These are phyloP conservation scores for Boulengerochromis microlepis DNA, from an alignment of 2,113 vertebrate species.

Conservation along the genomic window DNA sequence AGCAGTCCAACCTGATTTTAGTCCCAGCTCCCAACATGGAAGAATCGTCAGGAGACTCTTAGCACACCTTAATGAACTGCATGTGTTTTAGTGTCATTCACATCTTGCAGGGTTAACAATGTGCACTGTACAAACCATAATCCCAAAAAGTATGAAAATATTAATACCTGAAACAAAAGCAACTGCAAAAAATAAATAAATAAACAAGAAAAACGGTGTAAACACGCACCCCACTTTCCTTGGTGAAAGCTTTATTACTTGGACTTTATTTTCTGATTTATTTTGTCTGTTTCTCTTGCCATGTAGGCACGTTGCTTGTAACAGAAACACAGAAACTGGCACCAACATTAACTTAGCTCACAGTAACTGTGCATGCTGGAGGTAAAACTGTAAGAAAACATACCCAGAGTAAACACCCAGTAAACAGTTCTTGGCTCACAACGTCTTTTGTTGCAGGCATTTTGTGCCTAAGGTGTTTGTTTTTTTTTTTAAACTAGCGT, in stretches of 20 bases:
- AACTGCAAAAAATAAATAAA: not conserved
- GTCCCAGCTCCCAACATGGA: not conserved
- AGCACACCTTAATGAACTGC: not conserved
- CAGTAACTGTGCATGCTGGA: not conserved
- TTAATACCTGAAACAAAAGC: not conserved
- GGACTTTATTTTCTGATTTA: not conserved
- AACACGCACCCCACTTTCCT: not conserved
- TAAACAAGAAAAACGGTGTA: not conserved
- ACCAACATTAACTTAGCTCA: not conserved
- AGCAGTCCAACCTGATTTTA: not conserved
- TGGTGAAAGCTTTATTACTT: not conserved
- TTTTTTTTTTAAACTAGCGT: not conserved
- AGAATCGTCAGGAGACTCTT: not conserved
- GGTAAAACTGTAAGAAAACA: not conserved
- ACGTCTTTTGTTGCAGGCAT: not conserved
- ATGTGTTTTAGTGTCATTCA: not conserved
- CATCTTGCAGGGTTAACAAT: not conserved
- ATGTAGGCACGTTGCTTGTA: rapidly evolving
- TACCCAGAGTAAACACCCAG: not conserved
- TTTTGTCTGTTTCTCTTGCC: not conserved
- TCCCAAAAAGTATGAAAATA: not conserved
- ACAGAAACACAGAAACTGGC: not conserved
- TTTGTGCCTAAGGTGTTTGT: not conserved
- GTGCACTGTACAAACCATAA: not conserved
- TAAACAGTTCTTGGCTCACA: not conserved